phyloP scores from a whole-genome alignment of 2,797 vertebrate species.

The Brachyrhaphis roseni region DNA sequence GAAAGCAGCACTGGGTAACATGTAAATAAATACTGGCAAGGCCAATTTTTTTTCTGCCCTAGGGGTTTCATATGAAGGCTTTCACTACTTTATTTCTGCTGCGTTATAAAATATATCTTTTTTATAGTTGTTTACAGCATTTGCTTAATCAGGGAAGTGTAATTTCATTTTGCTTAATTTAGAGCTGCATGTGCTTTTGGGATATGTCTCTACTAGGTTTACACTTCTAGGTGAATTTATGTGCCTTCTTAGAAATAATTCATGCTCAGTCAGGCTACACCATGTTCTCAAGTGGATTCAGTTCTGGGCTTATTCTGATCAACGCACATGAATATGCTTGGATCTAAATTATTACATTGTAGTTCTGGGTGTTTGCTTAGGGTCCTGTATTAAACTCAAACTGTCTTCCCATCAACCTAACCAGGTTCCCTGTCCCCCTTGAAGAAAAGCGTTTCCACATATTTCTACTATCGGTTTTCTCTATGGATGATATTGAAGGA shows the following conservation, averaged over 20 bases:
- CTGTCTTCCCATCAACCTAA: neutral
- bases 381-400: neutral
- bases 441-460: neutral
- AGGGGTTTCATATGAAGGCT: neutral
- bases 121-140: neutral
- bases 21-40: neutral
- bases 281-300: neutral
- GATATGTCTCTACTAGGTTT: neutral
- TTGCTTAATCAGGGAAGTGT: neutral
- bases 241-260: neutral
- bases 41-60: neutral
- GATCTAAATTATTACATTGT: neutral
- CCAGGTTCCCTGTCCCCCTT: neutral
- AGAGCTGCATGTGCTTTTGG: neutral
- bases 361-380: neutral
- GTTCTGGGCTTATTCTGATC: neutral
- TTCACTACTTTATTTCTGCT: neutral
- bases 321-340: neutral
- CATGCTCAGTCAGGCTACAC: neutral
- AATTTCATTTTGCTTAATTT: neutral
- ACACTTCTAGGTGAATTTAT: neutral
- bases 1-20: constrained; percentile 16
- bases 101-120: neutral
- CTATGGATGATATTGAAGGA: neutral
- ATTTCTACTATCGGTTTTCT: neutral